Evolutionary conservation across 2,888 invertebrate genomes (phyloP).

Genomic region (Dryococelus australis): DNA sequence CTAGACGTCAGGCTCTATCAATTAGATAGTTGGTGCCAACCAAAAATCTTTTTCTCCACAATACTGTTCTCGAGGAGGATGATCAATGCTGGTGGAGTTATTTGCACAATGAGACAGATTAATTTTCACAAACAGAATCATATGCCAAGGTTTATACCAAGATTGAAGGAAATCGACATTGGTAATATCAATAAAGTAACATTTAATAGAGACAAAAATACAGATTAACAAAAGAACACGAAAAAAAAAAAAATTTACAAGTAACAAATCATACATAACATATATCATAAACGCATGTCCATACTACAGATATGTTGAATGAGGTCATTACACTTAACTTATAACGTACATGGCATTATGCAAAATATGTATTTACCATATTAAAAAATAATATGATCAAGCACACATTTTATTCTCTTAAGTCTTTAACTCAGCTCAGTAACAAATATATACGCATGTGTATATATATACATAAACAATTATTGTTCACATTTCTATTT

Average conservation of each 20-base stretch:
- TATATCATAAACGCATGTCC: neutral
- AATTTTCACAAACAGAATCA: too few species aligned
- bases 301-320: neutral
- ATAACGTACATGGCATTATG: neutral
- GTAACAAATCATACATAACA: neutral
- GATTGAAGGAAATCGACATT: neutral
- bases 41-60: too few species aligned
- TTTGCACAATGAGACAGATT: too few species aligned
- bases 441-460: neutral
- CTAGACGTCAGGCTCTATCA: too few species aligned
- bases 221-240: neutral
- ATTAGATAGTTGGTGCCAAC: too few species aligned
- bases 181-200: conserved; percentile 4
- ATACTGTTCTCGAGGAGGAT: too few species aligned
- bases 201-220: conserved; percentile 12
- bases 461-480: neutral
- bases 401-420: neutral
- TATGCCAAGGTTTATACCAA: too few species aligned
- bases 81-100: too few species aligned
- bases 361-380: neutral
- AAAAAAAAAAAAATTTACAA: neutral
- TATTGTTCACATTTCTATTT: conserved; percentile 4
- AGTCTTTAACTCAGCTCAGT: neutral
- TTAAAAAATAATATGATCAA: neutral
- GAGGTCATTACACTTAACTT: neutral